phyloP scores from a whole-genome alignment of 2,113 vertebrate genomes.

The Eublepharis macularius region DNA sequence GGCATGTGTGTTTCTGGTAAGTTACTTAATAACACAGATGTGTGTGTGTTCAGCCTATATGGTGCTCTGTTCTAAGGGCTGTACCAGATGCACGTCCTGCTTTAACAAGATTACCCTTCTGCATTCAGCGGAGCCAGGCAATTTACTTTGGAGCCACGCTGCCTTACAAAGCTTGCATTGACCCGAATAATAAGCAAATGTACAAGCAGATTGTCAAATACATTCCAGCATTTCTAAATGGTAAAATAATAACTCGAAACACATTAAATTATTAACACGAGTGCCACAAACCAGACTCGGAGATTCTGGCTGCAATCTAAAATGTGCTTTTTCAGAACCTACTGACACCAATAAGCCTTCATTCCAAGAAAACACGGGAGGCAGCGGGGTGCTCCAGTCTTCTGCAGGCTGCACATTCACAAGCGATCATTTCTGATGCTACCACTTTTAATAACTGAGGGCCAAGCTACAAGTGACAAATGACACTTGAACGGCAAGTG shows the following conservation, averaged over 20 bases:
- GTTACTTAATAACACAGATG: slow-evolving; percentile 7
- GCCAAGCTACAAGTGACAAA: no score
- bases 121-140: background rate
- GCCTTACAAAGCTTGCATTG: background rate
- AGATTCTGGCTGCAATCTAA: background rate
- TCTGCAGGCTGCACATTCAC: no score
- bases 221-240: slow-evolving; percentile 7
- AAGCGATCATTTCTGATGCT: no score
- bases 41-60: background rate
- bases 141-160: background rate
- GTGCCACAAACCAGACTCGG: background rate
- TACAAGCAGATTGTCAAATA: slow-evolving; percentile 21
- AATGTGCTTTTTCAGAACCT: background rate
- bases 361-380: no score
- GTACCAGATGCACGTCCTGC: background rate
- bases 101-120: slow-evolving; percentile 20
- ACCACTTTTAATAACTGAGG: no score
- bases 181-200: slow-evolving; percentile 1
- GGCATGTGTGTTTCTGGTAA: background rate
- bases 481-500: no score
- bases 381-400: no score
- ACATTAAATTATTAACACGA: background rate
- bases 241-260: slow-evolving; percentile 24
- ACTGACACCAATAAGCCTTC: no score
- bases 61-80: background rate